Evolutionary conservation across 1,140 invertebrate species (phyloP), one percentile per base, ranked within the genome.

Genomic region (Melanaphis sacchari): DNA sequence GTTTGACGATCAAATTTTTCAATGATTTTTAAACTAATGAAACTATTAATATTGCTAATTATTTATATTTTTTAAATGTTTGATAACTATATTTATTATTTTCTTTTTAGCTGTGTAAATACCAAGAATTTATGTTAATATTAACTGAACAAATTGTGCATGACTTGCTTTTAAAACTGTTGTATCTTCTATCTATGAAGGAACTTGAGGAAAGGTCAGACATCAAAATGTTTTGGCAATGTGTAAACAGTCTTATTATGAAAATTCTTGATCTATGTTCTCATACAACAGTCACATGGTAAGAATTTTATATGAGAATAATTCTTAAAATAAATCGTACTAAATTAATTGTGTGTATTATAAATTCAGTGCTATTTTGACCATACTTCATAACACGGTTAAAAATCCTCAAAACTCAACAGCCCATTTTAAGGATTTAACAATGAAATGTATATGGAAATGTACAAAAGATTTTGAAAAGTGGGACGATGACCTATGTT

Each of bases 391-490:
- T 76, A 93, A 94, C 22, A 94, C 94, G 2, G 93, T 94, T 22
- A 66, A 89, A n/a, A 54, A 49, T 85, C 59, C 94, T 84, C 46
- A 93, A 43, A 94, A 93, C 31, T 88, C 85, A 5, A 82, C 90
- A 7, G 8, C 85, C n/a, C 94, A 94, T 93, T 94, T 94, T 93
- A 94, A 94, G 85, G 94, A 95, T 52, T 88, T 95, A 26, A 81
- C 94, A 11, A 94, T 94, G 94, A 94, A 94, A 94, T 95, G 94
- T 90, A 88, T 94, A n/a, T 95, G 94, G 94, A 95, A 94, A 93
- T 91, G 94, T 24, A 93, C 94, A 40, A 94, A 94, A 82, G 90
- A 93, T 91, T 93, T 94, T 31, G 94, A 94, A 40, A 93, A 94
- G 43, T 95, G 94, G 94, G 94, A 93, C 5, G 46, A 89, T 38